Evolutionary conservation across 2,888 invertebrate genomes (phyloP).

Genomic region (Mayetiola destructor): DNA sequence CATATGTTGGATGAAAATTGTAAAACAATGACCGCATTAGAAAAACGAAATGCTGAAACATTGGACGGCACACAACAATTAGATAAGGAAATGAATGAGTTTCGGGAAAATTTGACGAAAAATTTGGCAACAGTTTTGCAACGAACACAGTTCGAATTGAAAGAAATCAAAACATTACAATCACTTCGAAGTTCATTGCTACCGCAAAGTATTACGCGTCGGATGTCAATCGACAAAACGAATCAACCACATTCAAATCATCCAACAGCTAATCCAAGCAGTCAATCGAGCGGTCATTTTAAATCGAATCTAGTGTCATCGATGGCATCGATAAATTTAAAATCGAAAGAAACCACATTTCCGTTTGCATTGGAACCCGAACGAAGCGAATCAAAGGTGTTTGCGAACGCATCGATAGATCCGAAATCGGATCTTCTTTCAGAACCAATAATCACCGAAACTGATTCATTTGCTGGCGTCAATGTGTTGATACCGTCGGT

Average conservation of each 20-base stretch:
- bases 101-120: constrained; percentile 57
- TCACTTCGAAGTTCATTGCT: constrained; percentile 35
- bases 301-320: constrained; percentile 28
- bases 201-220: neutral
- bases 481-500: neutral
- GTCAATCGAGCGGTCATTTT: constrained; percentile 24
- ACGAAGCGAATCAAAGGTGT: too few species aligned
- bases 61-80: constrained; percentile 49
- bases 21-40: constrained; percentile 48
- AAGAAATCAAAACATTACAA: constrained; percentile 48
- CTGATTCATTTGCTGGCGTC: neutral
- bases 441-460: neutral
- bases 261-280: too few species aligned
- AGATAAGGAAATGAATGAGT: constrained; percentile 53
- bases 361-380: neutral
- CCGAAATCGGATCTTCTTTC: neutral
- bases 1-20: constrained; percentile 73
- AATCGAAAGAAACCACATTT: neutral
- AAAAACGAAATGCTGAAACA: constrained; percentile 47
- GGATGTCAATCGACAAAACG: neutral
- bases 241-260: neutral
- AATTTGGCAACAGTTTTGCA: constrained; percentile 57
- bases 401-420: too few species aligned
- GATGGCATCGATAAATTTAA: constrained; percentile 7
- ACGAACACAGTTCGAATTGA: constrained; percentile 57